These are phyloP conservation scores for Sesamia nonagrioides DNA, from an alignment of 1,140 invertebrate species.

Conservation along the genomic window DNA sequence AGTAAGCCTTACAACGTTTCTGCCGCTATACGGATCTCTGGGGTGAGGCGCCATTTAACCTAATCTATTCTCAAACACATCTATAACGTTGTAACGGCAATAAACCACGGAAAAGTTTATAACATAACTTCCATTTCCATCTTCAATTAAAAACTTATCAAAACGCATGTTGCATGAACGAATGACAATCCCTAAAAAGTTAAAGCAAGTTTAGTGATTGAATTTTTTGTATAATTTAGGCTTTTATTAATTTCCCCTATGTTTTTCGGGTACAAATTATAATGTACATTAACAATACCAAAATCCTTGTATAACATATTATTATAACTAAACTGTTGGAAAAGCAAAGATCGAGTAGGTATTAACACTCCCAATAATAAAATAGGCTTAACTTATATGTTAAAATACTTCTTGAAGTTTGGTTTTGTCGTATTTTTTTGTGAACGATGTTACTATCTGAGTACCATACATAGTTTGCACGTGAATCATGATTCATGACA, in stretches of 20 bases:
- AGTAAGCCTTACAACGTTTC: constrained; percentile 5
- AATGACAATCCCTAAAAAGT: not conserved
- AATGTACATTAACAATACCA: not conserved
- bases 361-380: not conserved
- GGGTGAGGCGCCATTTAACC: constrained; percentile 31
- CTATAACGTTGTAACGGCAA: not conserved
- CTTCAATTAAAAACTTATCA: not conserved
- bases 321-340: too few relatives aligned
- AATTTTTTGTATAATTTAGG: not conserved
- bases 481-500: not conserved
- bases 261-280: too few relatives aligned
- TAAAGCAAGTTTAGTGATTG: not conserved
- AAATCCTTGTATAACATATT: not conserved
- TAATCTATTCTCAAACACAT: constrained; percentile 13
- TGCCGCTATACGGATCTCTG: not conserved
- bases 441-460: constrained; percentile 4
- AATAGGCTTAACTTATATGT: not conserved
- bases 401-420: not conserved
- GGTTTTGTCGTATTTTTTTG: not conserved
- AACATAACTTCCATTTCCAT: constrained; percentile 27
- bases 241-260: too few relatives aligned
- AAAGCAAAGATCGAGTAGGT: too few relatives aligned
- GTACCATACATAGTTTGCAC: not conserved
- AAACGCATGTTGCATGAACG: constrained; percentile 27
- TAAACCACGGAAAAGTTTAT: not conserved